These are phyloP conservation scores for Petrosia ficiformis DNA, from an alignment of 37 sponge, comb jelly and placozoan species.

Conservation along the genomic window DNA sequence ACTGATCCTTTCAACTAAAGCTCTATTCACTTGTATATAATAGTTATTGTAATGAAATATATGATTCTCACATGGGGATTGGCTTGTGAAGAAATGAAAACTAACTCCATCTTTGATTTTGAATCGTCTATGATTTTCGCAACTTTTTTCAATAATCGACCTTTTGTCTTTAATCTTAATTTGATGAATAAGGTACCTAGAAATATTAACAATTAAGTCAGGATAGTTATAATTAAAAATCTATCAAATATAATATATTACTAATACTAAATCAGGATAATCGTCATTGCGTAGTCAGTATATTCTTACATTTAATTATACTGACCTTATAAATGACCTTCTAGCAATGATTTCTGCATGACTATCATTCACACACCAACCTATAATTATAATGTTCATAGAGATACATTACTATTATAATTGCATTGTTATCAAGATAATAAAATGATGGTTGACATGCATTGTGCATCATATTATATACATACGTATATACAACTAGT, in stretches of 20 bases:
- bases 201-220: not conserved
- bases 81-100: conserved; percentile 71
- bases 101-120: conserved; percentile 22
- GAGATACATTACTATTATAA: not conserved
- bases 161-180: conserved; percentile 8
- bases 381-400: conserved; percentile 19
- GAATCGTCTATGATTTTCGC: too few relatives aligned
- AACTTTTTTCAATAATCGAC: too few relatives aligned
- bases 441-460: too few relatives aligned
- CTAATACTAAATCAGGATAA: not conserved
- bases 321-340: conserved; percentile 65
- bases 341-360: conserved; percentile 86
- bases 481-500: not conserved
- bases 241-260: not conserved
- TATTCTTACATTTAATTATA: not conserved
- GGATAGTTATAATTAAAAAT: not conserved
- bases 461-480: not conserved
- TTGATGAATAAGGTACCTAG: conserved; percentile 57
- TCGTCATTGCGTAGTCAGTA: too few relatives aligned
- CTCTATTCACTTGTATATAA: too few relatives aligned
- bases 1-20: too few relatives aligned
- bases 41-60: too few relatives aligned
- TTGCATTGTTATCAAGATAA: not conserved
- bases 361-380: conserved; percentile 81
- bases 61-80: conserved; percentile 77